Conservation (phyloP, 2,797 vertebrate genomes). For the Chiropotes sagulatus region DNA sequence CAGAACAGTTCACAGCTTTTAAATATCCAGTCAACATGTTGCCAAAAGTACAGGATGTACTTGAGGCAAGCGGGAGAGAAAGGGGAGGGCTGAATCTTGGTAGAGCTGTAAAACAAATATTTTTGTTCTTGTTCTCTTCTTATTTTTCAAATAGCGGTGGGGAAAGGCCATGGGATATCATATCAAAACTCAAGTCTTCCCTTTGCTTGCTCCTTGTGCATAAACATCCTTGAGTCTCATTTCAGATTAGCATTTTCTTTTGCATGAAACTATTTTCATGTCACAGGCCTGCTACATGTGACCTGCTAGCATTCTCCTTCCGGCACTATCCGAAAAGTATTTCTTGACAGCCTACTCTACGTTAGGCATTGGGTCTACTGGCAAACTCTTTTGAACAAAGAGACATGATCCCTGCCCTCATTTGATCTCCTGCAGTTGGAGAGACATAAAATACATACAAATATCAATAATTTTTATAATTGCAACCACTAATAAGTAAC, state of each 20-base stretch:
- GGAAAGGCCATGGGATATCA: conserved; percentile 80
- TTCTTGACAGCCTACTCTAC: background rate
- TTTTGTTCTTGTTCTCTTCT: conserved; percentile 85
- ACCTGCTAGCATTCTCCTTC: background rate
- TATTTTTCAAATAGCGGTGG: conserved; percentile 83
- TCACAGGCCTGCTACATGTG: background rate
- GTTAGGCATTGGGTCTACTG: background rate
- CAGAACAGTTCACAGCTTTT: conserved; percentile 89
- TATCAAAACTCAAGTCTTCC: conserved; percentile 55
- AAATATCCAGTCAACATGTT: conserved; percentile 90
- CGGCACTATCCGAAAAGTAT: background rate
- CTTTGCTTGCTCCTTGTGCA: background rate
- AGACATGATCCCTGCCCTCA: background rate
- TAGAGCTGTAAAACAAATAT: conserved; percentile 91
- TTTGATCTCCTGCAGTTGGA: background rate
- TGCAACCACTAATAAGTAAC: background rate
- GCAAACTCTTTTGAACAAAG: conserved; percentile 13
- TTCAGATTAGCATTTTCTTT: conserved; percentile 75
- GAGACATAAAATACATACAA: background rate
- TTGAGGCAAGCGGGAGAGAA: conserved; percentile 82
- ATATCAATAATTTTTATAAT: background rate
- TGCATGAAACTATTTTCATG: background rate
- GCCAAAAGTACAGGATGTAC: conserved; percentile 93
- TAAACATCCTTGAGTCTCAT: conserved; percentile 55
- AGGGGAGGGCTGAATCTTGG: conserved; percentile 85